Conservation (phyloP, 2,113 vertebrate species). For the Promerops cafer region DNA sequence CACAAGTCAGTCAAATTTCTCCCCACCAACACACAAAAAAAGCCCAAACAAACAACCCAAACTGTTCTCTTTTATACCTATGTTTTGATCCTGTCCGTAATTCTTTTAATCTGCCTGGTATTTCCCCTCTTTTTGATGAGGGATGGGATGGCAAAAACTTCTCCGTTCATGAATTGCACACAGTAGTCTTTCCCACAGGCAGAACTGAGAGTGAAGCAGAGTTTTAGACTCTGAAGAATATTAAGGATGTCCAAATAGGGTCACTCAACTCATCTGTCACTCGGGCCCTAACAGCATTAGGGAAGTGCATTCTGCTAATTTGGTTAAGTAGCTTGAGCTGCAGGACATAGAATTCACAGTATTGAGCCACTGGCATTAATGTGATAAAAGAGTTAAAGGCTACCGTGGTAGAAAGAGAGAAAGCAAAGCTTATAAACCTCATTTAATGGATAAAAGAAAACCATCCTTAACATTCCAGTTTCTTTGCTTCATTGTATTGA, state of each 20-base stretch:
- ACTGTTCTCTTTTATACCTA: background rate
- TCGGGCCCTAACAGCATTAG: background rate
- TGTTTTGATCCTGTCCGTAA: background rate
- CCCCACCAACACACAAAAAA: background rate
- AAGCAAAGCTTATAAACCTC: conserved; percentile 13
- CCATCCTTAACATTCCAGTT: background rate
- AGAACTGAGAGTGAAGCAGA: background rate
- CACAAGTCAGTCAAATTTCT: background rate
- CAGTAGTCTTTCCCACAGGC: background rate
- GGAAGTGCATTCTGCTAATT: background rate
- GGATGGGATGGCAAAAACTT: background rate
- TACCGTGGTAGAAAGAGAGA: background rate
- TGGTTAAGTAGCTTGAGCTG: background rate
- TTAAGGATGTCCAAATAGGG: background rate
- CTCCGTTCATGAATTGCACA: background rate
- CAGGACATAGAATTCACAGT: conserved; percentile 4
- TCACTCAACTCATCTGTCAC: background rate
- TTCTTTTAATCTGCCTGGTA: background rate
- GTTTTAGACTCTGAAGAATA: background rate
- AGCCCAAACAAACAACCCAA: fast-evolving
- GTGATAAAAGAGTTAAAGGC: background rate
- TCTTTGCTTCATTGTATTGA: background rate
- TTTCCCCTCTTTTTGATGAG: background rate
- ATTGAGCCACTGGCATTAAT: background rate
- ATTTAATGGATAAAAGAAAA: background rate